A percentile compares a stretch with the other conserved stretches of the same genome.
Evolutionary conservation across 2,797 vertebrate genomes (phyloP).

Genomic region (Eleutherodactylus coqui): DNA sequence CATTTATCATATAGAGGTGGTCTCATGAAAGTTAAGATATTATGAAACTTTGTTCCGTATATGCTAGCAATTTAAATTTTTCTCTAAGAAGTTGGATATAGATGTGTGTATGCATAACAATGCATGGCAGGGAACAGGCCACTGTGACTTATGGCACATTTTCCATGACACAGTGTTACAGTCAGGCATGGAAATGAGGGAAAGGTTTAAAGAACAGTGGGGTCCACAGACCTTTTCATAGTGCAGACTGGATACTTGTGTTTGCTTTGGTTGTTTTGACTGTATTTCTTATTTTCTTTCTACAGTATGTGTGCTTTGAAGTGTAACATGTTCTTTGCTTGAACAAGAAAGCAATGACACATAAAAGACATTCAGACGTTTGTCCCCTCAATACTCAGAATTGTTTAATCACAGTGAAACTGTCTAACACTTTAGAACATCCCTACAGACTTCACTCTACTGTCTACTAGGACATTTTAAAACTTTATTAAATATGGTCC

Average conservation of each 20-base stretch:
- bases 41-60: conserved; percentile 13
- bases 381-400: background rate
- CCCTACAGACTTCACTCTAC: background rate
- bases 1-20: conserved; percentile 56
- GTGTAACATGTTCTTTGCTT: conserved; percentile 8
- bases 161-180: background rate
- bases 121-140: background rate
- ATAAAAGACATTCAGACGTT: conserved; percentile 10
- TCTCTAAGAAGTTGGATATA: background rate
- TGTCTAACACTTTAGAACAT: background rate
- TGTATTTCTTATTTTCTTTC: background rate
- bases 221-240: background rate
- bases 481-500: background rate
- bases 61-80: conserved; percentile 14
- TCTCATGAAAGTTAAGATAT: conserved; percentile 16
- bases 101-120: background rate
- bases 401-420: background rate
- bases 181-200: background rate
- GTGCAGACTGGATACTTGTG: background rate
- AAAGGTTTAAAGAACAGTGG: background rate
- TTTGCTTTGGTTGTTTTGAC: background rate
- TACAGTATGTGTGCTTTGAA: background rate
- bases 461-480: background rate
- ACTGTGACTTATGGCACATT: background rate
- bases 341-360: conserved; percentile 8